Base-by-base conservation (phyloP, 1,140 invertebrate genomes). In the Olivierus martensii region DNA sequence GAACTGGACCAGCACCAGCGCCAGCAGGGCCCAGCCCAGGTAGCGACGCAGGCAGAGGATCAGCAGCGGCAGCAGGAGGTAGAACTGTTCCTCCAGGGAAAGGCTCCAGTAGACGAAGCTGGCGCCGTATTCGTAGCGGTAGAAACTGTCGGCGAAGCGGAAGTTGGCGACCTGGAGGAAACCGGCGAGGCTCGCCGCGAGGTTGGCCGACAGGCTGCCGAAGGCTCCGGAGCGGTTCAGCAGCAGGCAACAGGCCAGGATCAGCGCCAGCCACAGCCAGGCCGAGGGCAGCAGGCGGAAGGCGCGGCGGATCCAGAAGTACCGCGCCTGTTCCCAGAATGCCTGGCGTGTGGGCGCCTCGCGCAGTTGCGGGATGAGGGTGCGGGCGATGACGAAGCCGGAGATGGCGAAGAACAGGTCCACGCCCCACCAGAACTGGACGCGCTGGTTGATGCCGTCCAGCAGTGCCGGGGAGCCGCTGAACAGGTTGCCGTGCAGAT, bases 401-500 rank as follows among this genome's bases (percentile, higher is more conserved):
- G 10, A 21, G 39, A 34, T n/a, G 9, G 47, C 17, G 14, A 14
- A 22, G 14, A 10, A 21, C 47, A 9, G 6, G 43, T 15, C 39
- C 14, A 10, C 39, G 51, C 34, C 37, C 7, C 10, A n/a, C n/a
- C n/a, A n/a, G n/a, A n/a, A n/a, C n/a, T n/a, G n/a, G n/a, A n/a
- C n/a, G n/a, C n/a, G n/a, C n/a, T n/a, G n/a, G n/a, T n/a, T n/a
- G n/a, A n/a, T n/a, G n/a, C n/a, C n/a, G n/a, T n/a, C n/a, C n/a
- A n/a, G n/a, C n/a, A n/a, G n/a, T n/a, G n/a, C 37, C 5, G 5
- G n/a, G 47, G 6, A 9, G 46, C 14, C 22, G n/a, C 5, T 50
- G 21, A 39, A 51, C 35, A 10, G 35, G 47, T 35, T 17, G 22
- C 65, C 52, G 61, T 64, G 14, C 59, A 64, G 53, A 53, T 65